Evolutionary conservation across 1,140 invertebrate genomes (phyloP).

Genomic region (Mizuhopecten yessoensis): DNA sequence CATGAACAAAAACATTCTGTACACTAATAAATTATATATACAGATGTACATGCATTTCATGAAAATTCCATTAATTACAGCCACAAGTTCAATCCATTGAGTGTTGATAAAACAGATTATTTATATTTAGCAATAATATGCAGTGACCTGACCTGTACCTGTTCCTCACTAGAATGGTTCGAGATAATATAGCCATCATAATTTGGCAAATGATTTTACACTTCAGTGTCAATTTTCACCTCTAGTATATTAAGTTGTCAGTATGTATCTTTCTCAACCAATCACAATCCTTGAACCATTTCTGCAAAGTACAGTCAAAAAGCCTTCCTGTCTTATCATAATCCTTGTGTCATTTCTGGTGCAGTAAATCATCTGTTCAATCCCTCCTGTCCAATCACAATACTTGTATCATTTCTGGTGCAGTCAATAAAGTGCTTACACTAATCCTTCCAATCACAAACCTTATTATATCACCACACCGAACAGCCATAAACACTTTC

Average conservation of each 20-base stretch:
- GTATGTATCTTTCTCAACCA: not conserved
- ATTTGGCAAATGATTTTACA: not conserved
- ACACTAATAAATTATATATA: slow-evolving; percentile 1
- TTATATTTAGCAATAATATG: no score
- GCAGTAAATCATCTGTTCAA: no score
- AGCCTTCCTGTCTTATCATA: no score
- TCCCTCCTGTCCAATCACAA: no score
- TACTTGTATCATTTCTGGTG: not conserved
- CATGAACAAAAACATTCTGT: not conserved
- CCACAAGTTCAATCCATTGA: not conserved
- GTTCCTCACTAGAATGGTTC: not conserved
- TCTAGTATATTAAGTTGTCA: not conserved
- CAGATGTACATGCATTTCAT: not conserved
- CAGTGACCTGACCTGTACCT: not conserved
- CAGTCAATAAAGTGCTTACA: not conserved
- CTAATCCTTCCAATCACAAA: not conserved
- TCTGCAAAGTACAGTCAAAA: no score
- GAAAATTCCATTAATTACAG: not conserved
- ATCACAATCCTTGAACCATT: not conserved
- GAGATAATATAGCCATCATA: not conserved
- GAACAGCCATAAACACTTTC: not conserved
- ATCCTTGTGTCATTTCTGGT: not conserved
- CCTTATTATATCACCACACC: not conserved
- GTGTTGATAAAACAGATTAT: not conserved
- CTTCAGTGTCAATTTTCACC: not conserved